Base-by-base conservation (phyloP, 1,140 invertebrate species). In the Nomia melanderi region DNA sequence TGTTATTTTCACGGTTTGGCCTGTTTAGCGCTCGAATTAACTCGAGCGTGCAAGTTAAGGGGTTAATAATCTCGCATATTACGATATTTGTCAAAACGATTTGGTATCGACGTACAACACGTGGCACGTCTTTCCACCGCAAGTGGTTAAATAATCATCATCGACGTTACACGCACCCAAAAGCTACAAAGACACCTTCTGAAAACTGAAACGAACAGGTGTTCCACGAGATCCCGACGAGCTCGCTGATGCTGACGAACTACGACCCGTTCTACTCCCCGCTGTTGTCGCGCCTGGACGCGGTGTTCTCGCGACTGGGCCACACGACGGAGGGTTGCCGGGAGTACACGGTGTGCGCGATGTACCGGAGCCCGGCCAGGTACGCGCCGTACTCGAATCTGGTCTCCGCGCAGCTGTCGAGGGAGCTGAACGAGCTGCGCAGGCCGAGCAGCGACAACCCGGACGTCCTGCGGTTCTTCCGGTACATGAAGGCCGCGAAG, bases 211-310 rank as follows among this genome's bases (percentile, higher is more conserved):
- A 50, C 93, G 59, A 36, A 92, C n/a, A 96, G 94, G 94, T 96
- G 8, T 97, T 97, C 93, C 96, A 97, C 85, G 96, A 97, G 86
- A 97, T 97, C 77, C 96, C 97, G 31, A 94, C 95, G 1, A 96
- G 96, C 8, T 96, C 96, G 0, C 92, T 97, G 77, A 93, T 97
- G 60, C 90, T 97, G 31, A 96, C 96, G 56, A 96, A 96, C 89
- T 97, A 96, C 88, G 96, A 97, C 90, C 96, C 96, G 1, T 97
- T 97, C 91, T 97, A 97, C 88, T 97, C 96, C 74, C 96, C 96
- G 0, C 87, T 97, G 17, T 89, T 97, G 2, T 97, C 96, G 0
- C 91, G 96, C 8, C 92, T 97, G 41, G 96, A 97, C 84, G 95
- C 96, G 0, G 96, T 97, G 7, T 97, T 97, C 87, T 95, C 95